Conservation (phyloP, 2,888 invertebrate species). For the Drosophila nigricruria region DNA sequence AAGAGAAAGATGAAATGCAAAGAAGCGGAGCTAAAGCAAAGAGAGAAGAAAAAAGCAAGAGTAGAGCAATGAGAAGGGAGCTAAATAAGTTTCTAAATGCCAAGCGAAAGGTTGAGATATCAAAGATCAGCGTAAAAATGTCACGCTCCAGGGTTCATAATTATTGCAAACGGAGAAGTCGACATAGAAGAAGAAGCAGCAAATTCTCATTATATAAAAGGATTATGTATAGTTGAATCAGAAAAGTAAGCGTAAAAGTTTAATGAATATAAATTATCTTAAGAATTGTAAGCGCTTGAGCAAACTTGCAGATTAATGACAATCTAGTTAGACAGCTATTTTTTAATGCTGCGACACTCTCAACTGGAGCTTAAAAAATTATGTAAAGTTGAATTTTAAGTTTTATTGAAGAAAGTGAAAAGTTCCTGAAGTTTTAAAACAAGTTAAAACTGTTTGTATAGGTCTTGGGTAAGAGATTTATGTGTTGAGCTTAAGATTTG, state of each 20-base stretch:
- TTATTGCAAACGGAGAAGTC: conserved; percentile 12
- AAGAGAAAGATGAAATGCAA: conserved; percentile 1
- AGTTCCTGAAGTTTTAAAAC: neutral
- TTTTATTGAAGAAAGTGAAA: conserved; percentile 10
- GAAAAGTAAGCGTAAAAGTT: conserved; percentile 18
- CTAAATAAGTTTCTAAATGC: conserved; percentile 33
- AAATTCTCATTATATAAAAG: conserved; percentile 22
- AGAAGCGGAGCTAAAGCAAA: neutral
- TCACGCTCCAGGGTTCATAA: conserved; percentile 30
- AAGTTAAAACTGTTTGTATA: neutral
- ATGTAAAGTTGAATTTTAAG: neutral
- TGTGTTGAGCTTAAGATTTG: neutral
- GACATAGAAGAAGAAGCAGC: neutral
- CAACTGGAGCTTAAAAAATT: neutral
- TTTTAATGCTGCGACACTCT: neutral
- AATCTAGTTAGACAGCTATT: neutral
- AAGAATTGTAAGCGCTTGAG: conserved; percentile 15
- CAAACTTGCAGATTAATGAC: conserved; percentile 27
- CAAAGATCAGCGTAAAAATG: conserved; percentile 37
- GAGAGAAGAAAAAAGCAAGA: neutral
- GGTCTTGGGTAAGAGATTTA: conserved; percentile 1
- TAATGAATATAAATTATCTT: conserved; percentile 28
- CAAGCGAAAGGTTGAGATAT: conserved; percentile 33
- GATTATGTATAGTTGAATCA: conserved; percentile 14
- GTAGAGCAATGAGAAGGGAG: conserved; percentile 2